phyloP scores from a whole-genome alignment of 1,140 invertebrate genomes.

The Helicorthomorpha holstii region DNA sequence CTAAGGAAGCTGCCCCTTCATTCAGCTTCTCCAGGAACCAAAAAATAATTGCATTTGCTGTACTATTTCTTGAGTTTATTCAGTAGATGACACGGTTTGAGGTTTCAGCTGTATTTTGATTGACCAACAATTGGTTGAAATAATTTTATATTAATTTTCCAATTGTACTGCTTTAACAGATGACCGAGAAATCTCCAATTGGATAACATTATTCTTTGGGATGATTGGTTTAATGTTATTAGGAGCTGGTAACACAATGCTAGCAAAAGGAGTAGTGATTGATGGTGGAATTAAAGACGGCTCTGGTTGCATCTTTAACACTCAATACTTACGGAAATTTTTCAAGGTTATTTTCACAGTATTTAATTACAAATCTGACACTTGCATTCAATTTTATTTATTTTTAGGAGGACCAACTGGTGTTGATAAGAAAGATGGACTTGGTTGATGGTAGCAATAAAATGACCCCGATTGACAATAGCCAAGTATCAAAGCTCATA shows the following conservation, averaged over 20 bases:
- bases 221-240: constrained; percentile 53
- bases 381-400: no score
- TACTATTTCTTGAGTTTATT: background rate
- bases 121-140: background rate
- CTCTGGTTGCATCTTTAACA: constrained; percentile 56
- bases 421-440: no score
- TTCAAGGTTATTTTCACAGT: no score
- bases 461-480: no score
- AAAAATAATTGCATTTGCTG: constrained; percentile 25
- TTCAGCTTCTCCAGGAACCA: background rate
- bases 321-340: background rate
- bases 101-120: background rate
- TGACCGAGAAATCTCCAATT: constrained; percentile 49
- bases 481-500: no score
- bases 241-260: constrained; percentile 64
- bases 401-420: no score
- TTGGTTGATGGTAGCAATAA: no score
- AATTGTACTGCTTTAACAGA: constrained; percentile 28
- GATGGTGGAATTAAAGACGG: constrained; percentile 61
- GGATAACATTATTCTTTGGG: constrained; percentile 52
- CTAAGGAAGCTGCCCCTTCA: no score
- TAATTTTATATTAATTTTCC: background rate
- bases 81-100: background rate
- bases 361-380: no score
- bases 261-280: constrained; percentile 66